Base-by-base conservation (phyloP, 2,888 invertebrate genomes). In the Hyles lineata region DNA sequence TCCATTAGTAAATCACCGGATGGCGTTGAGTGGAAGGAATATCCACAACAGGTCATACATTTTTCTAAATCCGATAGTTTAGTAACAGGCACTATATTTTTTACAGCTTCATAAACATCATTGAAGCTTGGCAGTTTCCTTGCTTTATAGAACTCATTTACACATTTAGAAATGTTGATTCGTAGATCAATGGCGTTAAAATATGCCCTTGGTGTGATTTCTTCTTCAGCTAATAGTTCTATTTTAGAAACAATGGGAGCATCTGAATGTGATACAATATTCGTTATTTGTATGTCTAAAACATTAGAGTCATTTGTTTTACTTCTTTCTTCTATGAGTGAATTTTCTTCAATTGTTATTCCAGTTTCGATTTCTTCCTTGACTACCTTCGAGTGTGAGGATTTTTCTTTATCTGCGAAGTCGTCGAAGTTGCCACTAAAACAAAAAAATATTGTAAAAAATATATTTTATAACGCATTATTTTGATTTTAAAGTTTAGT, bases 1-100 rank as follows among this genome's bases (percentile, higher is more conserved):
- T 91, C 91, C 70, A 87, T 74, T 17, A 90, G 72, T 35, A 89
- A 75, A 21, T 55, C 73, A 29, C 82, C 83, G 70, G 70, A 74
- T 6, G 59, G 73, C 19, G 80, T 79, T 75, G 83, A 79, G 72
- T 77, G 80, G 60, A 81, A 81, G 17, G 79, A 73, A 79, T 83
- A 87, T 3, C 87, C 86, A 52, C 87, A 77, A 52, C 58, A 43
- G 23, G 15, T 74, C 73, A 88, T 73, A 75, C 82, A 71, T n/a
- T 72, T 52, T 50, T 73, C 72, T 72, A 82, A 77, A 52, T 75
- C 35, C 15, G 74, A 60, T 60, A n/a, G 9, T 59, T 73, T 35
- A 63, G 61, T 55, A 70, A n/a, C 23, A n/a, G 52, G 25, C 17
- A 43, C 17, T 19, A 35, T 1, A 55, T 73, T 29, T 70, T 74